Evolutionary conservation across 2,888 invertebrate genomes (phyloP), one percentile per base, ranked within the genome.

Genomic region (Sturmia bella): DNA sequence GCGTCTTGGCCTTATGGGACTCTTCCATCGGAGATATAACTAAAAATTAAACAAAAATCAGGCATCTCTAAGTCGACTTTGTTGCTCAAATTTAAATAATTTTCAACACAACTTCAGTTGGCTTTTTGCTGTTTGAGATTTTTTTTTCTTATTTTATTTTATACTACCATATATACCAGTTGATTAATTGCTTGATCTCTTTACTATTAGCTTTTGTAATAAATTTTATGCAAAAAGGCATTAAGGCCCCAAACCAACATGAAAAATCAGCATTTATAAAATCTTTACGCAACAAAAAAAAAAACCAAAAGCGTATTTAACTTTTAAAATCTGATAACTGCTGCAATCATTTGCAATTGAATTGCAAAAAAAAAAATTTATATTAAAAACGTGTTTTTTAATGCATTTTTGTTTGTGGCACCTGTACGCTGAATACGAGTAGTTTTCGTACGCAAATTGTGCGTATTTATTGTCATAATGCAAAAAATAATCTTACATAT

Each of bases 381-480:
- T 21, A 39, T 27, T 45, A 64, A 50, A 74, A 80, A 80, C 80
- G 9, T 19, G 80, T 75, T 80, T 80, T 69, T 63, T n/a, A n/a
- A 41, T 27, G 41, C 6, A 57, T 24, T 13, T 66, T 74, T 82
- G 48, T 57, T 54, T 78, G 13, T 56, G 59, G 81, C 80, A 80
- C 83, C 80, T 80, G 76, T 73, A 69, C 24, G n/a, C n/a, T n/a
- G 48, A 82, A 75, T 21, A 52, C 70, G 64, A 75, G 84, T 57
- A 69, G 83, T 80, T 84, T 74, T 52, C 61, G 75, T 84, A 83
- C 76, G 85, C 84, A 80, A 87, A 85, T 83, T 85, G 87, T 85
- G 82, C 82, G 82, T 82, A 78, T 75, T 82, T 82, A 75, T 78
- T 82, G 82, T 82, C 78, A 82, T 84, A 54, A 80, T 82, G 79